phyloP scores from a whole-genome alignment of 1,140 invertebrate genomes.

The Heliconius eleuchia region DNA sequence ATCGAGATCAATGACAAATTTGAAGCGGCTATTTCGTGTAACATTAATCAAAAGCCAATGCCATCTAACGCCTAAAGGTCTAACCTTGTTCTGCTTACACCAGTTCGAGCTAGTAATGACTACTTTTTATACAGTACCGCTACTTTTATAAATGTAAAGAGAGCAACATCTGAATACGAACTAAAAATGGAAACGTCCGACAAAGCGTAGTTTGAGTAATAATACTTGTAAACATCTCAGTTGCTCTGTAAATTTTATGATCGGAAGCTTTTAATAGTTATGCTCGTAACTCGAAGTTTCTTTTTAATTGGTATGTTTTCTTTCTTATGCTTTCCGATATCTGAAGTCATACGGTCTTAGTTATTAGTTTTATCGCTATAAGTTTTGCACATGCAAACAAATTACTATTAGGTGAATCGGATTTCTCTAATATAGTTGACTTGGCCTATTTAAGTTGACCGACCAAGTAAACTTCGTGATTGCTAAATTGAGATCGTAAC shows the following conservation, averaged over 20 bases:
- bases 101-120: constrained; percentile 48
- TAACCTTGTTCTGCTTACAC: constrained; percentile 57
- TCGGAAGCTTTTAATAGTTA: constrained; percentile 31
- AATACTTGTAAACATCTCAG: constrained; percentile 35
- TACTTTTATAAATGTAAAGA: constrained; percentile 53
- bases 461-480: constrained; percentile 46
- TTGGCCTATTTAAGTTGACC: constrained; percentile 47
- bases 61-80: constrained; percentile 54
- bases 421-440: constrained; percentile 43
- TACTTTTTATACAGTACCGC: constrained; percentile 60
- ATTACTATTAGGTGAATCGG: constrained; percentile 35
- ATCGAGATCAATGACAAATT: constrained; percentile 33
- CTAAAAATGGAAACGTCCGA: constrained; percentile 50
- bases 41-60: constrained; percentile 51
- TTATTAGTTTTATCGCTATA: constrained; percentile 33
- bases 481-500: constrained; percentile 50
- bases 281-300: constrained; percentile 34
- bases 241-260: constrained; percentile 33
- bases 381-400: constrained; percentile 51
- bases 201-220: constrained; percentile 29
- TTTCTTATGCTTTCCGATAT: constrained; percentile 29
- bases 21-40: constrained; percentile 41
- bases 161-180: constrained; percentile 54
- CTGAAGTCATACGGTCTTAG: constrained; percentile 26
- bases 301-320: constrained; percentile 41